These are phyloP conservation scores for Barbus barbus DNA, from an alignment of 2,113 vertebrate species.

Conservation along the genomic window DNA sequence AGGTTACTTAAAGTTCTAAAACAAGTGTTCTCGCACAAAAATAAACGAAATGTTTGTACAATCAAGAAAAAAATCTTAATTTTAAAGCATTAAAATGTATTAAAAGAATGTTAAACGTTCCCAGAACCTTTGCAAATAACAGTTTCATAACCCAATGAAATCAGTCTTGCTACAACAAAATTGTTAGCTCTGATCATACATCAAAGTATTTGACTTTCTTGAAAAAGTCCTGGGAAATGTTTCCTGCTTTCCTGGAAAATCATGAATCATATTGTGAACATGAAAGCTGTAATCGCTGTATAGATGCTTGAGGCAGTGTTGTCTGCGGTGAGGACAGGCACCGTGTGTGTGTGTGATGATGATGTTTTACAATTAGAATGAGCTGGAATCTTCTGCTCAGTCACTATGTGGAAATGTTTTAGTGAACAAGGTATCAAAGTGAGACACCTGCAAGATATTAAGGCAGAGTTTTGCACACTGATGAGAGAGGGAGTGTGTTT, in stretches of 20 bases:
- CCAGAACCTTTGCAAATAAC: not conserved
- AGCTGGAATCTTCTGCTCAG: slow-evolving; percentile 29
- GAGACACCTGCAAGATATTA: slow-evolving; percentile 82
- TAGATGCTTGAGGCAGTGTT: not conserved
- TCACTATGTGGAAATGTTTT: slow-evolving; percentile 85
- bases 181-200: not conserved
- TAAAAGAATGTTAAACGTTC: not conserved
- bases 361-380: slow-evolving; percentile 33
- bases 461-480: slow-evolving; percentile 46
- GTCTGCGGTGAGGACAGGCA: no score
- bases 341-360: no score
- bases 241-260: not conserved
- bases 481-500: not conserved
- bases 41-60: not conserved
- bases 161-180: not conserved
- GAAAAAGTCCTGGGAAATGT: not conserved
- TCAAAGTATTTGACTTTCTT: not conserved
- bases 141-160: not conserved
- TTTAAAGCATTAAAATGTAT: not conserved
- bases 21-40: not conserved
- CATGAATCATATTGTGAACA: slow-evolving; percentile 1
- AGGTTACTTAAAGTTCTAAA: not conserved
- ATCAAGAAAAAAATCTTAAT: not conserved
- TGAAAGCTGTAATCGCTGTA: not conserved
- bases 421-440: slow-evolving; percentile 61